phyloP scores from a whole-genome alignment of 2,797 vertebrate species.

The Moxostoma hubbsi region DNA sequence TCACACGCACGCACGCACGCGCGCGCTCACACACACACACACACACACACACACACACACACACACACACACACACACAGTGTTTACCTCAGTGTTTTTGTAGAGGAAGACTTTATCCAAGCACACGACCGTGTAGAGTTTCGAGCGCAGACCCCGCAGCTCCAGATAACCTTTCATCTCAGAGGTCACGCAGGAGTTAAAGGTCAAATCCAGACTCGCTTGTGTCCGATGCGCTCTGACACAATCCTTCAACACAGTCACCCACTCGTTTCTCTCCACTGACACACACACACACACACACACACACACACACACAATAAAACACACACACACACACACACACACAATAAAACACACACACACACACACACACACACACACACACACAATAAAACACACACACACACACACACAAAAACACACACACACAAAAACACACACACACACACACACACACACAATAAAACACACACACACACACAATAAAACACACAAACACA shows the following conservation, averaged over 20 bases:
- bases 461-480: too few relatives aligned
- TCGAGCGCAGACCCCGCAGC: constrained; percentile 87
- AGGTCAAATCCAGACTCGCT: constrained; percentile 16
- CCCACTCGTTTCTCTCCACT: constrained; percentile 89
- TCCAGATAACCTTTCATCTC: constrained; percentile 85
- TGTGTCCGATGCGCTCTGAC: background rate
- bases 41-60: background rate
- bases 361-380: too few relatives aligned
- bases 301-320: too few relatives aligned
- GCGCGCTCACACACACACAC: background rate
- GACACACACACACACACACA: constrained; percentile 23
- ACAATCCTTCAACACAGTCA: constrained; percentile 76
- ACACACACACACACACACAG: background rate
- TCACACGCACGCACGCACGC: too few relatives aligned
- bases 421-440: too few relatives aligned
- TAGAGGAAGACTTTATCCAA: constrained; percentile 91
- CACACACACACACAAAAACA: too few relatives aligned
- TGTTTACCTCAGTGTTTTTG: constrained; percentile 85
- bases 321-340: background rate
- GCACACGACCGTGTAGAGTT: constrained; percentile 86
- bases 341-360: too few relatives aligned
- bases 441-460: too few relatives aligned
- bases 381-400: too few relatives aligned
- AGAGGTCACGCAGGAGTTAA: background rate
- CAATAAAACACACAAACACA: too few relatives aligned